Percentiles rank a stretch among this genome's conserved stretches.
These are phyloP conservation scores for Erynnis tages DNA, from an alignment of 2,888 invertebrate genomes.

Conservation along the genomic window DNA sequence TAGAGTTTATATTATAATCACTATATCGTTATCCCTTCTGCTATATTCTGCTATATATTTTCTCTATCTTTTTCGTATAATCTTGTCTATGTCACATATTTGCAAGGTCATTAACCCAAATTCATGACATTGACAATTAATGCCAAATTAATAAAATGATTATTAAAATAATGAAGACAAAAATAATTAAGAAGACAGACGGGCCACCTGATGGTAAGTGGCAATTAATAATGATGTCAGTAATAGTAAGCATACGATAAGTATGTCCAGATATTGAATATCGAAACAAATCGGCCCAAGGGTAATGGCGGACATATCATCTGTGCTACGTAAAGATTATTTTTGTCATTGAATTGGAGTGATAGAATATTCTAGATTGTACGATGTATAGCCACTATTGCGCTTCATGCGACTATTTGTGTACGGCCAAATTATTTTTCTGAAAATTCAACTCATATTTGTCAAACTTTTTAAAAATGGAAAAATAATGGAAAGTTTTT, in stretches of 20 bases:
- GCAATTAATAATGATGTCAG: neutral
- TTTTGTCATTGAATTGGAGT: conserved; percentile 48
- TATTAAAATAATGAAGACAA: no score
- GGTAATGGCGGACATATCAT: conserved; percentile 63
- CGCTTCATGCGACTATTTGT: conserved; percentile 29
- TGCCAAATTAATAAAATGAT: no score
- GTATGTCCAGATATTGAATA: conserved; percentile 12
- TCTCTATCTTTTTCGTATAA: no score
- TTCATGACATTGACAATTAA: no score
- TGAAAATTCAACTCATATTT: conserved; percentile 28
- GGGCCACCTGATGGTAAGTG: no score
- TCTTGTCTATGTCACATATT: no score
- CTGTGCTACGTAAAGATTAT: conserved; percentile 39
- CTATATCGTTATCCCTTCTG: no score
- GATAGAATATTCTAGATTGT: conserved; percentile 62
- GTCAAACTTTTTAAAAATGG: neutral
- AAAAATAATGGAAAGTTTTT: neutral
- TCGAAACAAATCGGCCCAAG: conserved; percentile 37
- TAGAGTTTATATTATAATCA: no score
- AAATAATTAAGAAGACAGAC: no score
- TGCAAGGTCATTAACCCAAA: no score
- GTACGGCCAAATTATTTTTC: conserved; percentile 38
- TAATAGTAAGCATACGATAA: conserved; percentile 11
- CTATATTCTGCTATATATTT: no score
- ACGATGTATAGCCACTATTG: conserved; percentile 32